phyloP scores from a whole-genome alignment of 2,113 vertebrate species.

The Gopherus flavomarginatus region DNA sequence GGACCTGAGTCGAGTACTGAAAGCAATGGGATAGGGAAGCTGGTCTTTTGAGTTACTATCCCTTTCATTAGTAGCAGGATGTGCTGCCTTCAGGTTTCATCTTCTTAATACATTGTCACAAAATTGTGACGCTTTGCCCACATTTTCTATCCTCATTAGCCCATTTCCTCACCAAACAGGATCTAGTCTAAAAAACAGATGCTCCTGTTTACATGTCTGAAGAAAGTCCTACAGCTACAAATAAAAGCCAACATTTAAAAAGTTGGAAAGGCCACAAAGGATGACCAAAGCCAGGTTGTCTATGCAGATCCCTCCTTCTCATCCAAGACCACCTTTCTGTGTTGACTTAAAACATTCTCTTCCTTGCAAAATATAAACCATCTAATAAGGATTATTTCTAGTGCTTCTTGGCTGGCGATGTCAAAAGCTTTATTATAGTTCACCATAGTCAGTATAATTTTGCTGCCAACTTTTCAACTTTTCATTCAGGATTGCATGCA shows the following conservation, averaged over 20 bases:
- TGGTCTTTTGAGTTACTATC: neutral
- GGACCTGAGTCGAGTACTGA: neutral
- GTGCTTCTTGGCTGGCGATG: conserved; percentile 15
- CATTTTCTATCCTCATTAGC: neutral
- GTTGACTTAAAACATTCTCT: neutral
- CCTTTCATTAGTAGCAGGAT: neutral
- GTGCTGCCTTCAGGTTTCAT: neutral
- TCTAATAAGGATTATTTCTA: conserved; percentile 23
- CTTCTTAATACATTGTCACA: neutral
- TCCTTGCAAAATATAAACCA: conserved; percentile 20
- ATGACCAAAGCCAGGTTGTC: neutral
- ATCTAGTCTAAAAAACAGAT: neutral
- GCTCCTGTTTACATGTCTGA: neutral
- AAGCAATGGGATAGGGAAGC: neutral
- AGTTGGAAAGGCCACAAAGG: neutral
- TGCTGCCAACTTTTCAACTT: conserved; percentile 46
- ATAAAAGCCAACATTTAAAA: neutral
- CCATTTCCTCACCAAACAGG: neutral
- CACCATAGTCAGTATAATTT: conserved; percentile 2
- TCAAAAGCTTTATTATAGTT: conserved; percentile 34
- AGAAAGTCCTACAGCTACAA: neutral
- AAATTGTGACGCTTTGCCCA: neutral
- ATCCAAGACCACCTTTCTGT: neutral
- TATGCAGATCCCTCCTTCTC: neutral
- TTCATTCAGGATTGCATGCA: neutral